Evolutionary conservation across 2,888 invertebrate genomes (phyloP).

Genomic region (Nowickia ferox): DNA sequence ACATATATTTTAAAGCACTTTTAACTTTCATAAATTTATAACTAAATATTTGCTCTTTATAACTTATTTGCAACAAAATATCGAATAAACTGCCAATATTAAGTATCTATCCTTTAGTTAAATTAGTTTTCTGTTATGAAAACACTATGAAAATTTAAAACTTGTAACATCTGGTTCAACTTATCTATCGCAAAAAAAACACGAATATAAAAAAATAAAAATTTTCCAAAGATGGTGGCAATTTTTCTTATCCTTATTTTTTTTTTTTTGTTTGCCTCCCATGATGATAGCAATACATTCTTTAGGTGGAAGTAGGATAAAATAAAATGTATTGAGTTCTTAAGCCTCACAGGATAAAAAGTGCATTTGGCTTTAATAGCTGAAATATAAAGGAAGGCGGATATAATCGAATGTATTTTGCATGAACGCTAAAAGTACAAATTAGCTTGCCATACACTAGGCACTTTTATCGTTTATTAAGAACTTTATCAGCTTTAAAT

Average conservation of each 20-base stretch:
- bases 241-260: conserved; percentile 9
- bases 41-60: neutral
- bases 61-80: neutral
- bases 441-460: neutral
- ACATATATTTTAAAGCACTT: too few relatives aligned
- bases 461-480: neutral
- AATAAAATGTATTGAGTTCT: conserved; percentile 37
- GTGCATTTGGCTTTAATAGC: conserved; percentile 30
- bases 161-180: conserved; percentile 40
- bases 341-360: conserved; percentile 37
- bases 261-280: conserved; percentile 5
- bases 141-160: conserved; percentile 31
- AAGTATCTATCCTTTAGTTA: conserved; percentile 1
- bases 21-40: too few relatives aligned
- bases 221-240: conserved; percentile 19
- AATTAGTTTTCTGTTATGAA: conserved; percentile 18
- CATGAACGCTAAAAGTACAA: conserved; percentile 15
- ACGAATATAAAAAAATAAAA: neutral
- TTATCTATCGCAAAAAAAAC: neutral
- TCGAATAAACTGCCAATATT: conserved; percentile 9
- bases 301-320: conserved; percentile 3
- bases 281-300: conserved; percentile 32
- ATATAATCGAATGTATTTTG: conserved; percentile 22
- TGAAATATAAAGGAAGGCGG: conserved; percentile 39
- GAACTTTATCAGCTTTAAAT: neutral